Evolutionary conservation across 1,140 invertebrate species (phyloP).

Genomic region (Trichonephila inaurata): DNA sequence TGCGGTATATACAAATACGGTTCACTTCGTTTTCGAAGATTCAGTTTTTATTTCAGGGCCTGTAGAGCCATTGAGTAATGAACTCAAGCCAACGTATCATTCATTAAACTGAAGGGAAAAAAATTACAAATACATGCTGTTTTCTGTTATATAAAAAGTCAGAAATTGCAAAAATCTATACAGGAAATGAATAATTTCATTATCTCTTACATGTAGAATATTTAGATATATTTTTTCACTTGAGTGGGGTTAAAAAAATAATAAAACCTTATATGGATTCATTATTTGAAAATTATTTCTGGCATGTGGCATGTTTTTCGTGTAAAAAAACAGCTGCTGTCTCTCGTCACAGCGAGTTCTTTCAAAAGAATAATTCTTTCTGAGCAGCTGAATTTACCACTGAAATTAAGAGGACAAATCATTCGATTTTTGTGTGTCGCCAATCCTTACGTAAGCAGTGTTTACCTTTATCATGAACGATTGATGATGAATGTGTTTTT

Average conservation of each 20-base stretch:
- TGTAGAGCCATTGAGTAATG: too few relatives aligned
- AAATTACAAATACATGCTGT: too few relatives aligned
- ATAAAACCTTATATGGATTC: not conserved
- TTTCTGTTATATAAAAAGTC: too few relatives aligned
- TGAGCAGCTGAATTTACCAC: not conserved
- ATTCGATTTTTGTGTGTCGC: not conserved
- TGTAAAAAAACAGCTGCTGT: not conserved
- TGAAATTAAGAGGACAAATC: not conserved
- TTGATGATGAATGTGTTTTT: not conserved
- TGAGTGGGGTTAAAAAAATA: not conserved
- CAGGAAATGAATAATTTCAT: too few relatives aligned
- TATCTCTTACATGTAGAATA: too few relatives aligned
- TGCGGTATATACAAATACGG: too few relatives aligned
- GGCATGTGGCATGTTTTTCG: not conserved
- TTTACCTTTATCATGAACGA: not conserved
- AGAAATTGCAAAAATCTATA: too few relatives aligned
- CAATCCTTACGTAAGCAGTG: not conserved
- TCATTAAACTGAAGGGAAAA: too few relatives aligned
- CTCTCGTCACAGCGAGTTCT: not conserved
- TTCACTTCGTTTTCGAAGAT: too few relatives aligned
- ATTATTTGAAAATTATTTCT: too few relatives aligned
- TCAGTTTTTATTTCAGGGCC: too few relatives aligned
- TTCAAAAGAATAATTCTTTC: not conserved
- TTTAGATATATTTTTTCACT: not conserved
- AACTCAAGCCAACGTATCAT: too few relatives aligned